Base-by-base conservation (phyloP, 2,888 invertebrate genomes). In the Drosophila borborema region DNA sequence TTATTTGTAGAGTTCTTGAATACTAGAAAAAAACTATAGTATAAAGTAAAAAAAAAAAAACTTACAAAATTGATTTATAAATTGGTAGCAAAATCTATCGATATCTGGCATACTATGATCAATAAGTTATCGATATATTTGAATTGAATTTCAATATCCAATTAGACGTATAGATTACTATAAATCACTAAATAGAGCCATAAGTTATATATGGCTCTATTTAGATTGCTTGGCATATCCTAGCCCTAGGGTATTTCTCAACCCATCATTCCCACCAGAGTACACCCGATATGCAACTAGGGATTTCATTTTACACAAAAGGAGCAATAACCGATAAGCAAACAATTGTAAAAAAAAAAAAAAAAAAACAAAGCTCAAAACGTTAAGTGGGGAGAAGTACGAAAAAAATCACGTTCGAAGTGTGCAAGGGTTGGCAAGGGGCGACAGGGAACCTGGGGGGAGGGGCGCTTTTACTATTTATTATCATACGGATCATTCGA, bases 241-340 rank as follows among this genome's bases (percentile, higher is more conserved):
- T 3, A 31, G 34, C 0, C 12, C 14, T 10, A 46, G 20, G 40
- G 62, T 48, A 48, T 40, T 12, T 31, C 14, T 10, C 18, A n/a
- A 14, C 10, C 66, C 12, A 18, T 7, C 14, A 51, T 18, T 51
- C 12, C 18, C 9, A 3, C 1, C 48, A n/a, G 9, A 48, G 28
- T n/a, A 3, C 14, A 23, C 23, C n/a, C n/a, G 10, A 31, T 20
- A 14, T 36, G 20, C 18, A 49, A 31, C n/a, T 18, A 51, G 20
- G 36, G 28, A 4, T 18, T 54, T 40, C 38, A 38, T 71, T 41
- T 64, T 40, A 60, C 58, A 64, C 43, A 41, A 43, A 41, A 40
- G 53, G 77, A 28, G 60, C 77, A 77, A 65, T 56, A 74, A 77
- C 70, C 77, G 77, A 79, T 77, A 77, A 79, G 51, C 7, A 51